These are phyloP conservation scores for Leptonema lineaticorne DNA, from an alignment of 1,140 invertebrate species.

Conservation along the genomic window DNA sequence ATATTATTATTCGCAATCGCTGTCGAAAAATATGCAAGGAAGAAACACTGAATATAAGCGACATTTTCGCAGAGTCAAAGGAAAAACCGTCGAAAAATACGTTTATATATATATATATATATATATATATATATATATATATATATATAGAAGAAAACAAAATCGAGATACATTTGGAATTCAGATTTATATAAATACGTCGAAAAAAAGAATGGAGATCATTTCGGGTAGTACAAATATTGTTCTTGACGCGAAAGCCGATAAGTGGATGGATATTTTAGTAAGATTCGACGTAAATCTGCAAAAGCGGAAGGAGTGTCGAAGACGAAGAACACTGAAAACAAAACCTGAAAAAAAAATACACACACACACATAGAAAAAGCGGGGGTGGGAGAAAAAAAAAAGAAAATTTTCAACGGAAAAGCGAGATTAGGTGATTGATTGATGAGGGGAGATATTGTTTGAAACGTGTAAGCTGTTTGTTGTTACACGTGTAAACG, in stretches of 20 bases:
- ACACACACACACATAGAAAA: too few relatives aligned
- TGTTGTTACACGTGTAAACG: neutral
- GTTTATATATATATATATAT: too few relatives aligned
- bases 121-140: too few relatives aligned
- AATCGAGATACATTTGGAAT: too few relatives aligned
- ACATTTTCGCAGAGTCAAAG: too few relatives aligned
- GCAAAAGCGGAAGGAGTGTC: neutral
- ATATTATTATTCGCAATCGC: too few relatives aligned
- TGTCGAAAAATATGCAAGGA: too few relatives aligned
- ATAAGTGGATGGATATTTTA: conserved; percentile 13
- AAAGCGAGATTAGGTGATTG: conserved; percentile 30
- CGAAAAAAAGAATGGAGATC: neutral
- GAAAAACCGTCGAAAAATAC: too few relatives aligned
- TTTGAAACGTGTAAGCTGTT: neutral
- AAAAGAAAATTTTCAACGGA: neutral
- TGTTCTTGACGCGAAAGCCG: conserved; percentile 4
- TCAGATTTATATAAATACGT: neutral
- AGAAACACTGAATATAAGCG: too few relatives aligned
- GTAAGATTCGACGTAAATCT: conserved; percentile 7
- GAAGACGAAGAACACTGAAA: neutral
- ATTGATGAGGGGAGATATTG: conserved; percentile 30
- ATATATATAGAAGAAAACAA: too few relatives aligned
- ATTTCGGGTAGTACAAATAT: conserved; percentile 1
- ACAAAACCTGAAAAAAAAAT: too few relatives aligned
- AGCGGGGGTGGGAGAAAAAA: neutral